Evolutionary conservation across 2,113 vertebrate species (phyloP), one percentile per base, ranked within the genome.

Genomic region (Anoura caudifer): DNA sequence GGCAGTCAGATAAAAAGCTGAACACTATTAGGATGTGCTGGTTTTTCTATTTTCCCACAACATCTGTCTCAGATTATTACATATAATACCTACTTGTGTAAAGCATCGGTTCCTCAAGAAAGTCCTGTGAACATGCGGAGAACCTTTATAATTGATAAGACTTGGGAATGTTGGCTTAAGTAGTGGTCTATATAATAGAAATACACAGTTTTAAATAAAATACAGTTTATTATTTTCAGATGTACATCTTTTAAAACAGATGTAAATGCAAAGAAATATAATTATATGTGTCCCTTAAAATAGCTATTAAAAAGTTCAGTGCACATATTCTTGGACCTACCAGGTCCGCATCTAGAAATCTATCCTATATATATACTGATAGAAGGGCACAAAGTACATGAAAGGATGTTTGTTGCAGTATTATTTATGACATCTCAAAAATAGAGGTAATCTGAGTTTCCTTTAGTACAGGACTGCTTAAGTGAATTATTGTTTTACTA

Each of bases 131-230:
- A 75, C 24, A 92, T 85, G 54, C 52, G 22, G 26, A 90, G 69
- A 93, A 43, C 33, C 4, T 47, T 87, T 69, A 86, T 84, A 80
- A 87, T 79, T 94, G 59, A 65, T 90, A 73, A 87, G 14, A 80
- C 54, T 92, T 76, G 28, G 65, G 16, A 33, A 93, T 81, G 5
- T 88, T 92, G 77, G 3, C 28, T 63, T 90, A 89, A 47, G 5
- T 88, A 91, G 12, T 90, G 7, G 20, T 50, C 41, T 80, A 80
- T 67, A 84, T 31, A 69, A 79, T 73, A 87, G 33, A 69, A 79
- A 69, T 94, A 88, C n/a, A 45, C 5, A 67, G 45, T 24, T 96
- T 97, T 67, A 38, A 93, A 31, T 84, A 84, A 90, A 91, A 88
- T 80, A 1, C 6, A n/a, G 41, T 73, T 87, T 61, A 52, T 81